phyloP scores from a whole-genome alignment of 2,797 vertebrate genomes.

The Podarcis siculus region DNA sequence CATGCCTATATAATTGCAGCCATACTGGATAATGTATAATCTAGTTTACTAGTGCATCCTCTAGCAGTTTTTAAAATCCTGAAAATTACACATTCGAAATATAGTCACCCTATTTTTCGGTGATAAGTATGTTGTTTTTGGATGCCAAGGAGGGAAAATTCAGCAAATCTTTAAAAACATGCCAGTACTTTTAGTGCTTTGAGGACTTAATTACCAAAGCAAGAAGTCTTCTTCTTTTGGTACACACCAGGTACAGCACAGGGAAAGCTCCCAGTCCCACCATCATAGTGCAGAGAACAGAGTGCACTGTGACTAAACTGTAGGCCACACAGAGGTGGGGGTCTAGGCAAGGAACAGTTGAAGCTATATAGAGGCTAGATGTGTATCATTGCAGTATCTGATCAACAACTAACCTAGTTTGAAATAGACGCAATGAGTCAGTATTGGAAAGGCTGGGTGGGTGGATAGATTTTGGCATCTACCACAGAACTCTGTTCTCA shows the following conservation, averaged over 20 bases:
- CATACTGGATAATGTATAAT: background rate
- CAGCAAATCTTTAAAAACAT: background rate
- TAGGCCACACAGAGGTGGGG: background rate
- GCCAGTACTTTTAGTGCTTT: background rate
- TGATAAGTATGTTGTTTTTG: background rate
- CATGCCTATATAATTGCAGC: background rate
- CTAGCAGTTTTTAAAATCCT: background rate
- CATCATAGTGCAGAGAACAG: background rate
- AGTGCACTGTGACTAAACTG: background rate
- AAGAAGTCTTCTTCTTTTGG: background rate
- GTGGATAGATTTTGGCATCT: background rate
- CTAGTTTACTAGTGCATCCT: background rate
- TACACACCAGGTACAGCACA: background rate
- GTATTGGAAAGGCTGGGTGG: no score
- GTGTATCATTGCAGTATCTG: background rate
- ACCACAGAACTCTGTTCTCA: background rate
- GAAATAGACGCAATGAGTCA: background rate
- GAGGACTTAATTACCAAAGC: background rate
- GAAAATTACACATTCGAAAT: background rate
- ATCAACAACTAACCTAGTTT: background rate
- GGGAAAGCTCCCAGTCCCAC: background rate
- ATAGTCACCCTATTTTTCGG: background rate
- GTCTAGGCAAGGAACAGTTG: background rate
- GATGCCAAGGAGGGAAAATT: background rate
- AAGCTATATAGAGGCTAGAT: background rate